A percentile compares a stretch with the other conserved stretches of the same genome.
phyloP scores from a whole-genome alignment of 2,888 invertebrate species.

The Epinotia bilunana region DNA sequence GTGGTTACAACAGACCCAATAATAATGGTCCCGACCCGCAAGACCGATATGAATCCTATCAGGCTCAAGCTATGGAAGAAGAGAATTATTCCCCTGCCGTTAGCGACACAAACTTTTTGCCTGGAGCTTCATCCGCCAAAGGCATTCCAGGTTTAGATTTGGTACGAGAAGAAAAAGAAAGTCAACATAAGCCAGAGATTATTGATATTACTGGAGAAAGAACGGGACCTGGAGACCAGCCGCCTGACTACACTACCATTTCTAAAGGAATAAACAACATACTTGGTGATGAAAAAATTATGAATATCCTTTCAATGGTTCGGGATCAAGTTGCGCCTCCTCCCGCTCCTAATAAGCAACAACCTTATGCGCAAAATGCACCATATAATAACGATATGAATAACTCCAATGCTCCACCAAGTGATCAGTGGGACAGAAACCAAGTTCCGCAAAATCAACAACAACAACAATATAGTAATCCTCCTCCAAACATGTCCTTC shows the following conservation, averaged over 20 bases:
- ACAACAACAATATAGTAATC: constrained; percentile 38
- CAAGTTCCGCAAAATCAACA: constrained; percentile 53
- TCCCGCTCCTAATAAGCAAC: constrained; percentile 16
- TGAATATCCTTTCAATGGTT: constrained; percentile 84
- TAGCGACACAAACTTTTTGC: constrained; percentile 62
- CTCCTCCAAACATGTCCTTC: constrained; percentile 21
- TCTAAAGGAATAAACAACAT: constrained; percentile 86
- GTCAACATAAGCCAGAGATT: constrained; percentile 56
- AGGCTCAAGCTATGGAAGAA: constrained; percentile 45
- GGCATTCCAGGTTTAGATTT: constrained; percentile 91
- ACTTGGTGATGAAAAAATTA: constrained; percentile 86
- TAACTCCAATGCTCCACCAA: constrained; percentile 49
- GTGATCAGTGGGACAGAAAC: constrained; percentile 60
- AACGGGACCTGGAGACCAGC: constrained; percentile 45
- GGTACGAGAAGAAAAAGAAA: constrained; percentile 76
- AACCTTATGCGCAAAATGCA: constrained; percentile 2
- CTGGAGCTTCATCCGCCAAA: constrained; percentile 66
- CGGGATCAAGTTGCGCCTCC: constrained; percentile 52
- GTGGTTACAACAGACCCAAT: constrained; percentile 55
- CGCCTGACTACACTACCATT: constrained; percentile 84
- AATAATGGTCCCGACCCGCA: constrained; percentile 59
- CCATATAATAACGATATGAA: constrained; percentile 31
- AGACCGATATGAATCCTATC: constrained; percentile 64
- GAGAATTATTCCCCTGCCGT: constrained; percentile 51
- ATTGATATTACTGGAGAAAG: constrained; percentile 69